Evolutionary conservation across 2,888 invertebrate species (phyloP).

Genomic region (Sicus ferrugineus): DNA sequence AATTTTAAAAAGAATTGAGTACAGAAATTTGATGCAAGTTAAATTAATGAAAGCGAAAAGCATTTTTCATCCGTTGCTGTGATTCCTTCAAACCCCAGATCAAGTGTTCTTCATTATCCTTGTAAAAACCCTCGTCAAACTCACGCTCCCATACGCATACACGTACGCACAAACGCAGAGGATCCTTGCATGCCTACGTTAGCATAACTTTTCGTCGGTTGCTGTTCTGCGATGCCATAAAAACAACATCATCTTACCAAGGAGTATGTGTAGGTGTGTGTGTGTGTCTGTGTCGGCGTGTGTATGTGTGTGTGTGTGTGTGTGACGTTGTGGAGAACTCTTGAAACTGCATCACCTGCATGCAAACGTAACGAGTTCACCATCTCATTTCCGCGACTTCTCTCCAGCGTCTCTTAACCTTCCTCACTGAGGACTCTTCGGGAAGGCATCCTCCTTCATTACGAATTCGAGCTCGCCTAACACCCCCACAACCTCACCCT

Average conservation of each 20-base stretch:
- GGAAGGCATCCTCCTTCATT: not conserved
- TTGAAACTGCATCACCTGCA: conserved; percentile 46
- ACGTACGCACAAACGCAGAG: conserved; percentile 23
- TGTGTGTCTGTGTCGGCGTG: not conserved
- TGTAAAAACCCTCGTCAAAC: conserved; percentile 9
- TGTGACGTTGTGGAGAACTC: conserved; percentile 13
- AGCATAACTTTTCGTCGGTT: not conserved
- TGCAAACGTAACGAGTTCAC: conserved; percentile 55
- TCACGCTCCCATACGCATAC: conserved; percentile 3
- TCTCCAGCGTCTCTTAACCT: conserved; percentile 39
- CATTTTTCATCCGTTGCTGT: not conserved
- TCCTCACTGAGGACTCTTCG: no score
- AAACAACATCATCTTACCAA: not conserved
- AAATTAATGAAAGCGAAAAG: conserved; percentile 15
- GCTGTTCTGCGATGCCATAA: not conserved
- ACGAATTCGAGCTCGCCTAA: not conserved
- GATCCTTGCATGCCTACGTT: conserved; percentile 34
- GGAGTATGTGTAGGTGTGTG: not conserved
- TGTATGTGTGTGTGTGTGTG: conserved; percentile 22
- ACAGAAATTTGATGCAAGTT: not conserved
- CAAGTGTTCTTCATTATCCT: conserved; percentile 26
- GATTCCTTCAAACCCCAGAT: conserved; percentile 18
- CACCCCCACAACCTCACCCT: conserved; percentile 13
- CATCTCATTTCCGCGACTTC: conserved; percentile 41
- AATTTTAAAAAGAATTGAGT: no score